Evolutionary conservation across 2,113 vertebrate genomes (phyloP).

Genomic region (Crypturellus undulatus): DNA sequence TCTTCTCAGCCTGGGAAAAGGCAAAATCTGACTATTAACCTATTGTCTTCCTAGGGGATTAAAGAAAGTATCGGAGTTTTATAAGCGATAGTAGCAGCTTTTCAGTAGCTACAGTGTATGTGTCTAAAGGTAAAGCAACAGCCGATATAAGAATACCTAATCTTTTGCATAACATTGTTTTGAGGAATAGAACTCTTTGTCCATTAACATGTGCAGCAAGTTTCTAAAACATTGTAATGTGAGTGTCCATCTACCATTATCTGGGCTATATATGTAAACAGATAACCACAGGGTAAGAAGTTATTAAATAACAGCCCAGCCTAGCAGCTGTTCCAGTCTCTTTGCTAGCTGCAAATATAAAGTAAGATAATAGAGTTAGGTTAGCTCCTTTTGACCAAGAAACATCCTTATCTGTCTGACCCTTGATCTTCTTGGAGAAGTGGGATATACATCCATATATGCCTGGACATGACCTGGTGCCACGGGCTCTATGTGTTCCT

Average conservation of each 20-base stretch:
- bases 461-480: too few species aligned
- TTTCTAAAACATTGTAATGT: background rate
- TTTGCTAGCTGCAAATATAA: background rate
- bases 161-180: background rate
- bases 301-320: background rate
- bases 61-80: background rate
- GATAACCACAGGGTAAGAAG: background rate
- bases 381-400: background rate
- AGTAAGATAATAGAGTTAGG: background rate
- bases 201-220: background rate
- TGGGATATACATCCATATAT: background rate
- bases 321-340: background rate
- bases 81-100: background rate
- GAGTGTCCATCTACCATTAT: background rate
- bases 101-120: background rate
- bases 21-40: background rate
- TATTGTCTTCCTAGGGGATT: background rate
- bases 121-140: background rate
- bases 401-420: background rate
- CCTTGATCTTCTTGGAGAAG: background rate
- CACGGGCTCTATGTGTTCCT: too few species aligned
- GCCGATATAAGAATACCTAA: background rate
- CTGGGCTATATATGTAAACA: background rate
- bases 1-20: background rate
- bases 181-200: background rate